A percentile compares a stretch with the other conserved stretches of the same genome.
phyloP scores from a whole-genome alignment of 2,797 vertebrate species.

The Spatula versicolor region DNA sequence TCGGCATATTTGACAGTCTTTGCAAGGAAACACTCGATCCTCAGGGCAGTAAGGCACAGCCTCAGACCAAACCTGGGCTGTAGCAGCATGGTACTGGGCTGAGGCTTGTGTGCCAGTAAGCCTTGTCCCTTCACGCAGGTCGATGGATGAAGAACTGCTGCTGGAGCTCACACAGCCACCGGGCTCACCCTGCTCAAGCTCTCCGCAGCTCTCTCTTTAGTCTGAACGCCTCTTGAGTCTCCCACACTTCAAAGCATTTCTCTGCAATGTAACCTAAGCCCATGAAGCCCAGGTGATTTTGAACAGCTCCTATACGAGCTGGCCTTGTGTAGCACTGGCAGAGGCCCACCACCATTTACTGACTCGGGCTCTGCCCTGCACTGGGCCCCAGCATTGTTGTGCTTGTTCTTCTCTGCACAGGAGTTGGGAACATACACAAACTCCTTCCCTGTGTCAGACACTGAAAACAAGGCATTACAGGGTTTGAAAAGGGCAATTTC shows the following conservation, averaged over 20 bases:
- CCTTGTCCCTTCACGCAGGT: not conserved
- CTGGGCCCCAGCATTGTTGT: fast-evolving
- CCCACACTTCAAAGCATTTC: not conserved
- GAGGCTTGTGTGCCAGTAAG: fast-evolving
- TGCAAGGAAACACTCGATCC: not conserved
- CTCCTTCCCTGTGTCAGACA: fast-evolving
- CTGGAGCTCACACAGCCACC: not conserved
- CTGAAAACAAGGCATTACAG: not conserved
- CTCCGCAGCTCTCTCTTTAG: not conserved
- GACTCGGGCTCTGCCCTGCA: not conserved
- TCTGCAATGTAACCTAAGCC: not conserved
- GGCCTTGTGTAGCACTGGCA: not conserved
- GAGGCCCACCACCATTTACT: not conserved
- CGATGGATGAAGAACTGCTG: not conserved
- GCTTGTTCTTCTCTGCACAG: fast-evolving
- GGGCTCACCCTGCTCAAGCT: fast-evolving
- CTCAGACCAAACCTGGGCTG: fast-evolving
- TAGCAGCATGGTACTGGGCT: fast-evolving
- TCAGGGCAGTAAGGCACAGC: fast-evolving
- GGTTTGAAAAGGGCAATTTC: not conserved
- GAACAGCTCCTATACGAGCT: fast-evolving
- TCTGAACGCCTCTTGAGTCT: not conserved
- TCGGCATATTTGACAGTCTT: fast-evolving
- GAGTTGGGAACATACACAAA: not conserved
- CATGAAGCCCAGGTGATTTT: not conserved